Evolutionary conservation across 2,113 vertebrate species (phyloP).

Genomic region (Synodontis membranacea): DNA sequence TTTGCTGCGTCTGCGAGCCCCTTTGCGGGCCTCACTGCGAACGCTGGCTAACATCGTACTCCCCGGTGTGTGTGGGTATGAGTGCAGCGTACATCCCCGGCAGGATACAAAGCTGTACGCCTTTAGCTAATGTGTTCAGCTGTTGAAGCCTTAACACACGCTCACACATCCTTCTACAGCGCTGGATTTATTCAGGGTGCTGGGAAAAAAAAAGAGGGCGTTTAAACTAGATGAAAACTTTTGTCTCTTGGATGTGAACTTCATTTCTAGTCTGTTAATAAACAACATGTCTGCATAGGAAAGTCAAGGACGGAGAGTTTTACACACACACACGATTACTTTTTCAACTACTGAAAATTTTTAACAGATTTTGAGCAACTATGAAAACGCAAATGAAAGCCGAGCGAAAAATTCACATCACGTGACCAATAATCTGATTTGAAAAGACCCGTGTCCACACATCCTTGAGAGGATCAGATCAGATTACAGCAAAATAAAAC

Average conservation of each 20-base stretch:
- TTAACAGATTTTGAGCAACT: no score
- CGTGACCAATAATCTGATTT: no score
- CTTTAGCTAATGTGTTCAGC: constrained; percentile 15
- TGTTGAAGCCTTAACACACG: neutral
- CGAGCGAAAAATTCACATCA: no score
- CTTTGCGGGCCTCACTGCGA: constrained; percentile 20
- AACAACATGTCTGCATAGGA: neutral
- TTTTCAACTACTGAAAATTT: no score
- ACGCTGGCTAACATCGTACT: constrained; percentile 7
- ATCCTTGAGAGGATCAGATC: no score
- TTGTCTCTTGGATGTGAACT: neutral
- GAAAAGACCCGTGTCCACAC: no score
- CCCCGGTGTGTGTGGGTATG: constrained; percentile 24
- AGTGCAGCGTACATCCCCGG: constrained; percentile 11
- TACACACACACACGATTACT: neutral
- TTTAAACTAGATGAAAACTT: neutral
- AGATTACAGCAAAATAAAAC: no score
- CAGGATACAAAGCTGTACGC: constrained; percentile 8
- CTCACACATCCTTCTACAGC: neutral
- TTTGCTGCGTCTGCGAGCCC: constrained; percentile 10
- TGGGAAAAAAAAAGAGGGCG: neutral
- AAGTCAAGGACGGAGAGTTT: neutral
- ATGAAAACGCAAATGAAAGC: no score
- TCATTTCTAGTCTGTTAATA: neutral
- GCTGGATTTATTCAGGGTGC: neutral